A percentile compares a stretch with the other conserved stretches of the same genome.
Evolutionary conservation across 1,140 invertebrate genomes (phyloP).

Genomic region (Drosophila gunungcola): DNA sequence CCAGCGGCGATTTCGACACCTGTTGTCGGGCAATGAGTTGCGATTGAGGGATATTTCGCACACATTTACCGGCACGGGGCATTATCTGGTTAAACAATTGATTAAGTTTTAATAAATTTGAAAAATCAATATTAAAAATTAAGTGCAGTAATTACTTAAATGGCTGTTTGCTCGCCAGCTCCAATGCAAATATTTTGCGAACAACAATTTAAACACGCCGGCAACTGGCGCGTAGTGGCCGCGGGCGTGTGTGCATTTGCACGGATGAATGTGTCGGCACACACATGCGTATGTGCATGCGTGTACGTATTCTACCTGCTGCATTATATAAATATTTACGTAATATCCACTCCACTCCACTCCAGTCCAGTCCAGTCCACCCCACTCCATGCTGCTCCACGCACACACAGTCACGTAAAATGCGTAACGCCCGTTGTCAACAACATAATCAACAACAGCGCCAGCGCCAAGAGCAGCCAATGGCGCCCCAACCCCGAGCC

Average conservation of each 20-base stretch:
- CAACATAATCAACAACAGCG: conserved; percentile 82
- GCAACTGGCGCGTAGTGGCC: conserved; percentile 31
- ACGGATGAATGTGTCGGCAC: conserved; percentile 35
- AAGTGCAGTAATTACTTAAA: conserved; percentile 81
- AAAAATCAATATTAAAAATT: conserved; percentile 82
- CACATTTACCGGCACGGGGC: neutral
- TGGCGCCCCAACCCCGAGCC: conserved; percentile 16
- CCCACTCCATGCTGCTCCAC: neutral
- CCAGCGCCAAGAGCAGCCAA: conserved; percentile 36
- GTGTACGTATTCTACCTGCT: conserved; percentile 64
- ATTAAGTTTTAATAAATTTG: conserved; percentile 81
- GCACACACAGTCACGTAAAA: conserved; percentile 49
- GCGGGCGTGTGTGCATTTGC: conserved; percentile 62
- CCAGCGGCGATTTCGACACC: conserved; percentile 8
- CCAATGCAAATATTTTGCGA: conserved; percentile 78
- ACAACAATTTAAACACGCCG: conserved; percentile 63
- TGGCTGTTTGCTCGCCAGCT: conserved; percentile 68
- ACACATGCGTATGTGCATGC: conserved; percentile 11
- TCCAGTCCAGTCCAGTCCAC: conserved; percentile 7
- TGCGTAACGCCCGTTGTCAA: conserved; percentile 84
- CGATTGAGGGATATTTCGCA: conserved; percentile 2
- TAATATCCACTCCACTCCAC: conserved; percentile 51
- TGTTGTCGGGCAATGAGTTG: neutral
- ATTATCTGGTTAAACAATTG: conserved; percentile 73
- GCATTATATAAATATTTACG: conserved; percentile 84